Evolutionary conservation across 2,113 vertebrate species (phyloP), one percentile per base, ranked within the genome.

Genomic region (Plectropomus leopardus): DNA sequence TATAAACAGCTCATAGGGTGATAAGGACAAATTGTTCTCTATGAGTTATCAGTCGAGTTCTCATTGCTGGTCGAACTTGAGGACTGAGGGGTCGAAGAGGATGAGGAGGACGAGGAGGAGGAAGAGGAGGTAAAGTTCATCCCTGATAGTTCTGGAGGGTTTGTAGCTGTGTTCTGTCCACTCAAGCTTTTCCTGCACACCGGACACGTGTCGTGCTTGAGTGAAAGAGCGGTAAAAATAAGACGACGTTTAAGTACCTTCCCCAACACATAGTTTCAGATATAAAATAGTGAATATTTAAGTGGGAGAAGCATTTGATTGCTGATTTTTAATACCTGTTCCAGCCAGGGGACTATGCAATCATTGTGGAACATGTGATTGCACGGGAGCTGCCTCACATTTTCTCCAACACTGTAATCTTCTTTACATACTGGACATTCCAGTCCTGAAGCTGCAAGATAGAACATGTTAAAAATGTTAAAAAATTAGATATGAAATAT

Each of bases 361-460:
- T 96, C 95, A 26, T 99, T 96, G 21, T 99, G 98, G 94, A 99
- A 99, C 76, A 99, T 95, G 89, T 99, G 98, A 94, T 98, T 99
- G 94, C 98, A 99, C 1, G 98, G 98, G 80, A 99, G 91, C 90
- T 99, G 98, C 82, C 98, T 94, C 83, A 99, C 98, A 0, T 78
- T 96, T 84, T 99, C 98, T 1, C 96, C 97, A 0, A 96, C 93
- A 32, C 95, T 95, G 51, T 99, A 99, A 90, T 99, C 98, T 75
- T 99, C 98, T 95, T 99, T 99, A 95, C 98, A 99, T 87, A 99
- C 98, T 0, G 98, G 97, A 86, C 98, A 99, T 93, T 99, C 98
- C 44, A 99, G 92, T 61, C 96, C 97, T 0, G 96, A 97, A 90
- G 96, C 98, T 99, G 65, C 76, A 86, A 72, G n/a, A 79, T 11